phyloP scores from a whole-genome alignment of 2,888 invertebrate genomes.

The Gandaritis pyraliata region DNA sequence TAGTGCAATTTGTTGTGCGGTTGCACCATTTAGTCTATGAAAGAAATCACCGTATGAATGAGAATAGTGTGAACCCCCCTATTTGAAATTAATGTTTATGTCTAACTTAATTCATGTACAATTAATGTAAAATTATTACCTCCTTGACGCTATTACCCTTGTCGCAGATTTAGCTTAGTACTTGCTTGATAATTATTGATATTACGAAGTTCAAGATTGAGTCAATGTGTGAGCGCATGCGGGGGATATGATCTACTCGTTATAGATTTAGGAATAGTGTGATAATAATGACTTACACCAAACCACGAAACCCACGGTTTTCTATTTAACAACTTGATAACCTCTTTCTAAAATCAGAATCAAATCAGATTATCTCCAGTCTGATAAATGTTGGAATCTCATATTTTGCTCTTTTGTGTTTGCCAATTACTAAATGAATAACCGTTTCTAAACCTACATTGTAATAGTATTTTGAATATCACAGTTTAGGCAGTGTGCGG shows the following conservation, averaged over 20 bases:
- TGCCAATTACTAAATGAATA: constrained; percentile 4
- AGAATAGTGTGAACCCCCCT: constrained; percentile 44
- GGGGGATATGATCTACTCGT: constrained; percentile 36
- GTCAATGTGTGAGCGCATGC: constrained; percentile 31
- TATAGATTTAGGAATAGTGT: constrained; percentile 28
- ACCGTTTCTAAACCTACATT: not conserved
- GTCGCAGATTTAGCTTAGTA: constrained; percentile 40
- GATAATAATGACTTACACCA: constrained; percentile 28
- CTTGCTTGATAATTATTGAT: constrained; percentile 43
- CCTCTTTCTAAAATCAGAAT: constrained; percentile 3
- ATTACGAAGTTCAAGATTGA: constrained; percentile 36
- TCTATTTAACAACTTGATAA: constrained; percentile 16
- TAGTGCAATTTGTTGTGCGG: constrained; percentile 13
- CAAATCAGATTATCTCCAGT: not conserved
- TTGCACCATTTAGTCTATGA: constrained; percentile 29
- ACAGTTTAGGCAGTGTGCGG: constrained; percentile 1
- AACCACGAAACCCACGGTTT: constrained; percentile 25
- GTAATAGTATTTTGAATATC: not conserved
- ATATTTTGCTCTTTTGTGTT: constrained; percentile 38
- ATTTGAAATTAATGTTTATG: constrained; percentile 38
- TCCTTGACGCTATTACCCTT: constrained; percentile 39
- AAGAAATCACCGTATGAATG: constrained; percentile 29
- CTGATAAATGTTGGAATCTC: constrained; percentile 29
- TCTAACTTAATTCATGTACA: constrained; percentile 38
- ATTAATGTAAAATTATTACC: constrained; percentile 39